Evolutionary conservation across 2,113 vertebrate species (phyloP), one percentile per base, ranked within the genome.

Genomic region (Mungos mungo): DNA sequence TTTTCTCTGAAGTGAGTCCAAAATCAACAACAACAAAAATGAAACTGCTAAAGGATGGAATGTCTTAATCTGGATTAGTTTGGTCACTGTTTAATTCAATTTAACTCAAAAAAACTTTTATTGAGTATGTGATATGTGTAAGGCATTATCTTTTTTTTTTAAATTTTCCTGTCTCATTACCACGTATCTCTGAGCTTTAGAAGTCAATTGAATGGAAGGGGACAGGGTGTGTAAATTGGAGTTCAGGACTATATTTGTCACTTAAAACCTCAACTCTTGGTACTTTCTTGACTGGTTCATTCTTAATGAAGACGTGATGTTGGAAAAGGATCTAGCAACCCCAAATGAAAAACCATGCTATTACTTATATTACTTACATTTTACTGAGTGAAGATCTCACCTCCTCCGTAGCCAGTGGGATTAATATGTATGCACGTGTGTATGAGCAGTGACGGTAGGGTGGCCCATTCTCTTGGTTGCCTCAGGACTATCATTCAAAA

Each of bases 1-100:
- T 97, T 93, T 93, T 47, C 92, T 98, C 85, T 98, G 92, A 97
- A 96, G 94, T 29, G 14, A 72, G 60, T 97, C 97, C 97, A 98
- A 98, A 97, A 93, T 93, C 90, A 98, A 96, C 97, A 96, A 95
- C 38, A 92, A 90, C 87, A 94, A 95, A 97, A 95, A 96, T 0
- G 25, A 90, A 97, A 85, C 50, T 72, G 23, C 68, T 35, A 45
- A 92, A 68, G 95, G 84, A 96, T 88, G 85, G 79, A 69, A 92
- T 88, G 97, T 79, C 71, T 96, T 96, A 90, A 95, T 98, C 94
- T 88, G 94, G 97, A 95, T 94, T 97, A 97, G 81, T 90, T 19
- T 89, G 77, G 72, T 96, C 95, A 86, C 83, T 93, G 52, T 66
- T 93, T 94, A 54, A 92, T 96, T 97, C 95, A 95, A 81, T 96